phyloP scores from a whole-genome alignment of 2,888 invertebrate genomes.

The Lepidocyrtoides sp. region DNA sequence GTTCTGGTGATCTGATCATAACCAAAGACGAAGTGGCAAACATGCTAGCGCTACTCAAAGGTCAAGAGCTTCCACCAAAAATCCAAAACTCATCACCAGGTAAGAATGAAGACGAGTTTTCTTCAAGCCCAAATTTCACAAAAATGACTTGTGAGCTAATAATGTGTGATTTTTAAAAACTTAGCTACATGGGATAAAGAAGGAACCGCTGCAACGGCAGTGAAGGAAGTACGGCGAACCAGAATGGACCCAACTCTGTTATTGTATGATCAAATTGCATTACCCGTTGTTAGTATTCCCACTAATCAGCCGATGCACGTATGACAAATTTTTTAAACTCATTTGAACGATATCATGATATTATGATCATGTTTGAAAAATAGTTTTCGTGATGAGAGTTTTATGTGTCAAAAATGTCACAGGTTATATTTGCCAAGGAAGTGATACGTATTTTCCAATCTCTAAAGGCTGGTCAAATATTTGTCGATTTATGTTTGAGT shows the following conservation, averaged over 20 bases:
- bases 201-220: slow-evolving; percentile 80
- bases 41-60: slow-evolving; percentile 83
- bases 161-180: neutral
- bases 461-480: slow-evolving; percentile 82
- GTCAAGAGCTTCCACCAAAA: slow-evolving; percentile 83
- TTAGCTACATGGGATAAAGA: slow-evolving; percentile 85
- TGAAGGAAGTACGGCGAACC: slow-evolving; percentile 84
- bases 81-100: slow-evolving; percentile 84
- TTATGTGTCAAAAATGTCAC: too few relatives aligned
- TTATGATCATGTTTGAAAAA: neutral
- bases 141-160: neutral
- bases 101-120: slow-evolving; percentile 54
- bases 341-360: neutral
- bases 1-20: slow-evolving; percentile 82
- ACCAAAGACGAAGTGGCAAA: slow-evolving; percentile 82
- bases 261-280: slow-evolving; percentile 84
- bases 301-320: slow-evolving; percentile 82
- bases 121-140: neutral
- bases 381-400: too few relatives aligned
- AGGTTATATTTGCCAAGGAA: slow-evolving; percentile 83
- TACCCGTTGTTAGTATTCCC: slow-evolving; percentile 84
- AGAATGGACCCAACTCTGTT: slow-evolving; percentile 85
- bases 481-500: slow-evolving; percentile 82
- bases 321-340: slow-evolving; percentile 15
- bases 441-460: slow-evolving; percentile 82